Evolutionary conservation across 2,113 vertebrate genomes (phyloP), one percentile per base, ranked within the genome.

Genomic region (Sphyrna mokarran): DNA sequence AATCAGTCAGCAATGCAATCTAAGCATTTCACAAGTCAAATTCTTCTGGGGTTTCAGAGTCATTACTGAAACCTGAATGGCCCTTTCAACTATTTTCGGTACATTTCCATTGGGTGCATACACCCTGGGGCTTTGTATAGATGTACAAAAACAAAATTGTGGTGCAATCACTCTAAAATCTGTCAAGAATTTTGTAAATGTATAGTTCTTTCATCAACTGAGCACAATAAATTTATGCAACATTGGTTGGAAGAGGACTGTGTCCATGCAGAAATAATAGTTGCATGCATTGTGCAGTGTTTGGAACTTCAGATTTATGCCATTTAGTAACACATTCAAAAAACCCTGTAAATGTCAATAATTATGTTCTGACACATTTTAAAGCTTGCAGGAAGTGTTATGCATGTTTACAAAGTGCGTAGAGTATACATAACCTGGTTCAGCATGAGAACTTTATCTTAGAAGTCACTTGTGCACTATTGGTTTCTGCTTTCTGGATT

Each of bases 1-100:
- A 95, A 96, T 96, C 95, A 96, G 95, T 96, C 96, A 96, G 22
- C 20, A 96, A 96, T 43, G 85, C 20, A 97, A 96, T 96, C 89
- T 96, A 96, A 96, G 94, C 94, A 96, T 95, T 96, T 95, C 95
- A 72, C 13, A 18, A 95, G 58, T 26, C 40, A 37, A 54, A 96
- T 90, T 96, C 91, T 96, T 94, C 13, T 96, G 94, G 40, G 86
- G 37, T 83, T 43, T 96, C n/a, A 16, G 95, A 96, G 96, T 72
- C 40, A 61, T 78, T 95, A 54, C 22, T 54, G 94, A 95, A 95
- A 76, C 26, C 29, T 54, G 68, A 54, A 54, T 70, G 93, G 26
- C n/a, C 91, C 37, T 70, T 70, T 94, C 66, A 70, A 95, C 37
- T 54, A 72, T 72, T 48, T 95, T 54, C 94, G 48, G 66, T 40